Conservation (phyloP, 2,113 vertebrate species). For the zebrafish (Danio rerio) region GRCz12tu NC_133183.1:27016501-27017000, state of each 20-base stretch:
- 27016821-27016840: slow-evolving; percentile 61
- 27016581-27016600: not conserved
- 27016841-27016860: slow-evolving; percentile 38
- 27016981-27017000: not conserved
- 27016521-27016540: slow-evolving; percentile 43
- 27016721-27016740: slow-evolving; percentile 18
- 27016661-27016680: slow-evolving; percentile 55
- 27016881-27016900: slow-evolving; percentile 61
- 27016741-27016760: not conserved
- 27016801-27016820: slow-evolving; percentile 9
- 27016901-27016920: slow-evolving; percentile 42
- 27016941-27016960: slow-evolving; percentile 1
- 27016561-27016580: slow-evolving; percentile 11
- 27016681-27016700: slow-evolving; percentile 62
- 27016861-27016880: slow-evolving; percentile 52
- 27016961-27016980: slow-evolving; percentile 13
- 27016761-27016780: slow-evolving; percentile 32
- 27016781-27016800: not conserved
- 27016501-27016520: slow-evolving; percentile 40
- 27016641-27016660: slow-evolving; percentile 60
- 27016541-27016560: slow-evolving; percentile 39
- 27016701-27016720: not conserved
- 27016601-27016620: slow-evolving; percentile 14
- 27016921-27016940: not conserved
- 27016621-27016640: not conserved